Base-by-base conservation (phyloP, 1,140 invertebrate genomes). In the Cepaea nemoralis region DNA sequence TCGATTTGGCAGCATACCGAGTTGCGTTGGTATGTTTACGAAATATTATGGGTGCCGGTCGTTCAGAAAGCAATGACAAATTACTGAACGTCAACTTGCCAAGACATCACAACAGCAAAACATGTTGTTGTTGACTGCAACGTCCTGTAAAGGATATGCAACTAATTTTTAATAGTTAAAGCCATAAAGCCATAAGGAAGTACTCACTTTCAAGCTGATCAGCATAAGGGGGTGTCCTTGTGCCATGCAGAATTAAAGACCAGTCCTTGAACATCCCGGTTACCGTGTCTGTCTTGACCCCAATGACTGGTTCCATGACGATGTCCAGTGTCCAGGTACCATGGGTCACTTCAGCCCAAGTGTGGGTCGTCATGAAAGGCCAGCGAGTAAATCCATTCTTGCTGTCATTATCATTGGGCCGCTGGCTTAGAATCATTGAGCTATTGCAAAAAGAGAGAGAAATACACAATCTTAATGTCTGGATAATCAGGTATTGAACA, bases 311-410 rank as follows among this genome's bases (percentile, higher is more conserved):
- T 77, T 91, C 86, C 45, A 91, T 87, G 50, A 89, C 85, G 42
- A 98, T 96, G 93, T 98, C 96, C 70, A 99, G 92, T 76, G 94
- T 93, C 98, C 98, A 99, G 48, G 93, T 95, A n/a, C 98, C 98
- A 86, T 96, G 95, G 0, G 99, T 98, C 91, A 99, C 97, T 92
- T 99, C 99, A 48, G 98, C 98, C 98, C 99, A 99, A 0, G 97
- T 99, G 88, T 99, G 99, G 0, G 98, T 99, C 0, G 99, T 99
- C 99, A 99, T 99, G 92, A 99, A 99, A 0, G 99, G 99, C 99
- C 99, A 99, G 92, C 99, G 99, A 42, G 96, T 98, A 92, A 99
- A 99, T 8, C 99, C 99, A 92, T 99, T 98, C 78, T 96, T 94
- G 82, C 94, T 94, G 91, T 99, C 98, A 86, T 99, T 97, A 90